These are phyloP conservation scores for Cryptocephalus moraei DNA, from an alignment of 2,888 invertebrate species.

Conservation along the genomic window DNA sequence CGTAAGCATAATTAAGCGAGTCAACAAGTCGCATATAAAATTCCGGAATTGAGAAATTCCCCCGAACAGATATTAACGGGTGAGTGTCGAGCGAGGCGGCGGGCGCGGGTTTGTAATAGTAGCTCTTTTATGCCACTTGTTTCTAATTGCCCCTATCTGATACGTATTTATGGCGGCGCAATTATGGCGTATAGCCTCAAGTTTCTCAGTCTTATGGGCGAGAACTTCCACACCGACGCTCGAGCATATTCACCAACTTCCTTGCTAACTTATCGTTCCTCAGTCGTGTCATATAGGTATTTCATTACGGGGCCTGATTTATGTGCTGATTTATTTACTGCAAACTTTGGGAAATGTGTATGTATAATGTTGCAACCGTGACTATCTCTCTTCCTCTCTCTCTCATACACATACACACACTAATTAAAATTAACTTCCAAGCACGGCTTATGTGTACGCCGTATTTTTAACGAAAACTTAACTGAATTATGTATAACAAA, in stretches of 20 bases:
- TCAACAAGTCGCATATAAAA: no score
- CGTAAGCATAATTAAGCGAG: no score
- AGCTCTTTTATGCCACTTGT: conserved; percentile 11
- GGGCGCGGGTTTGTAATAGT: no score
- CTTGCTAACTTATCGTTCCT: conserved; percentile 27
- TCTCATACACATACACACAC: conserved; percentile 5
- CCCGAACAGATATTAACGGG: no score
- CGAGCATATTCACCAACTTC: conserved; percentile 31
- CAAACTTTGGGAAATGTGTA: conserved; percentile 27
- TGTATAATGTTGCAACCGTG: conserved; percentile 7
- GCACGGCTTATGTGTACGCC: neutral
- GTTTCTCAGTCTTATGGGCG: conserved; percentile 23
- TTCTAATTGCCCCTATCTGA: conserved; percentile 39
- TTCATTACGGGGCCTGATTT: conserved; percentile 38
- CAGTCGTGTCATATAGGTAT: conserved; percentile 37
- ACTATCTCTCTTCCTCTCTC: no score
- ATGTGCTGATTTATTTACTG: conserved; percentile 30
- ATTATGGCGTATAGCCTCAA: conserved; percentile 35
- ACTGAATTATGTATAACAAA: no score
- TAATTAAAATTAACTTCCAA: conserved; percentile 26
- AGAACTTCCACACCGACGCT: conserved; percentile 24
- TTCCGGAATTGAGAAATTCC: no score
- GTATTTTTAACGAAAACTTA: no score
- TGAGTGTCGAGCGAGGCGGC: no score
- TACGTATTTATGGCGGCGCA: conserved; percentile 37